phyloP scores from a whole-genome alignment of 2,888 invertebrate species.

The Dasysyrphus tricinctus region DNA sequence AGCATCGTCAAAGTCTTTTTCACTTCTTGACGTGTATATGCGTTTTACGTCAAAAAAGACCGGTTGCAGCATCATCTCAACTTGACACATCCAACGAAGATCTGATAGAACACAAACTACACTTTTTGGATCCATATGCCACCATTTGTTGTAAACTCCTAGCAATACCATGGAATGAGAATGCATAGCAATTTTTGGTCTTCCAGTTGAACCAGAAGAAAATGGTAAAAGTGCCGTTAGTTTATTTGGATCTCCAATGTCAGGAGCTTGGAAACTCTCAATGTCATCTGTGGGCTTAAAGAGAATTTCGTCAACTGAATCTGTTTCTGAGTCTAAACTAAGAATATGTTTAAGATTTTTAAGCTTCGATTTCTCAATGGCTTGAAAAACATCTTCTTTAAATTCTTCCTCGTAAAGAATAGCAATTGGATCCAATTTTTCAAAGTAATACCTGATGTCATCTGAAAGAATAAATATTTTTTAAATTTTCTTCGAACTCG shows the following conservation, averaged over 20 bases:
- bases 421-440: conserved; percentile 32
- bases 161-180: conserved; percentile 71
- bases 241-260: conserved; percentile 56
- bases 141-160: conserved; percentile 64
- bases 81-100: conserved; percentile 76
- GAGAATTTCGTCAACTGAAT: conserved; percentile 6
- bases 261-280: conserved; percentile 34
- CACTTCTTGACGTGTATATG: conserved; percentile 57
- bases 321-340: conserved; percentile 24
- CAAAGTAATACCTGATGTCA: conserved; percentile 6
- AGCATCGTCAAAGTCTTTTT: conserved; percentile 16
- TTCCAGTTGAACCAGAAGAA: conserved; percentile 75
- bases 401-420: conserved; percentile 73
- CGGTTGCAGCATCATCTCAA: conserved; percentile 68
- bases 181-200: conserved; percentile 68
- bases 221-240: conserved; percentile 64
- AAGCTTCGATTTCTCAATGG: conserved; percentile 40
- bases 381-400: conserved; percentile 28
- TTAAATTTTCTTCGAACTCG: neutral
- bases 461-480: neutral
- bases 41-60: conserved; percentile 71
- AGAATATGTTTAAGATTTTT: conserved; percentile 47
- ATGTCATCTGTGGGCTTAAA: conserved; percentile 2
- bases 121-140: conserved; percentile 44
- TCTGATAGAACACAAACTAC: conserved; percentile 69